Evolutionary conservation across 2,797 vertebrate species (phyloP).

Genomic region (Eulemur coronatus): DNA sequence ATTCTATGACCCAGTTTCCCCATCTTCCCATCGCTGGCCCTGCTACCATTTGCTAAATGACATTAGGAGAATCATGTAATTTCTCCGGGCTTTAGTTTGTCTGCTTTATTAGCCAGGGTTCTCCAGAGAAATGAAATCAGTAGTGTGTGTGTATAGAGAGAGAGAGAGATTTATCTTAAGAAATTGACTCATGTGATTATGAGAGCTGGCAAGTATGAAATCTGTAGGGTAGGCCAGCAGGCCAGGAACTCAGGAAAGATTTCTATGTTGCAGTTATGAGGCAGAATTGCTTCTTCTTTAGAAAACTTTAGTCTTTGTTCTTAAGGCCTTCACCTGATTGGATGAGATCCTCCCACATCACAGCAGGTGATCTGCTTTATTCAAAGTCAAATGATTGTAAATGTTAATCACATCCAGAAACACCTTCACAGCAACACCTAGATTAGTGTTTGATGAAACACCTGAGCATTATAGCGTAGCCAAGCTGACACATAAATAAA

Average conservation of each 20-base stretch:
- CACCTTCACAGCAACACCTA: background rate
- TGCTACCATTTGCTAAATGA: background rate
- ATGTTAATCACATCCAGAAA: background rate
- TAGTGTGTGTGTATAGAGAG: background rate
- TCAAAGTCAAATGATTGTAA: background rate
- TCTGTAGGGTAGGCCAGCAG: background rate
- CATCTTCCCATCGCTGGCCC: background rate
- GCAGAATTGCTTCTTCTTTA: background rate
- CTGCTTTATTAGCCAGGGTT: background rate
- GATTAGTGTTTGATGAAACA: background rate
- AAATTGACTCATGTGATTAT: background rate
- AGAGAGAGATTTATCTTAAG: conserved; percentile 14
- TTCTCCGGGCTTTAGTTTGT: background rate
- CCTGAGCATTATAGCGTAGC: background rate
- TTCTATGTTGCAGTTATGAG: background rate
- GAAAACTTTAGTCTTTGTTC: background rate
- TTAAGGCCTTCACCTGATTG: background rate
- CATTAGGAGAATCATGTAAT: background rate
- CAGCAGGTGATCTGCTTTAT: background rate
- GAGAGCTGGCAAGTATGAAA: background rate
- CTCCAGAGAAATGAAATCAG: background rate
- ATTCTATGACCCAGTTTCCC: background rate
- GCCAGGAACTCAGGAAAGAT: background rate
- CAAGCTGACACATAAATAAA: background rate
- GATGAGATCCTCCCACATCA: background rate